These are phyloP conservation scores for Ectropis crepuscularia DNA, from an alignment of 2,888 invertebrate species.

Conservation along the genomic window DNA sequence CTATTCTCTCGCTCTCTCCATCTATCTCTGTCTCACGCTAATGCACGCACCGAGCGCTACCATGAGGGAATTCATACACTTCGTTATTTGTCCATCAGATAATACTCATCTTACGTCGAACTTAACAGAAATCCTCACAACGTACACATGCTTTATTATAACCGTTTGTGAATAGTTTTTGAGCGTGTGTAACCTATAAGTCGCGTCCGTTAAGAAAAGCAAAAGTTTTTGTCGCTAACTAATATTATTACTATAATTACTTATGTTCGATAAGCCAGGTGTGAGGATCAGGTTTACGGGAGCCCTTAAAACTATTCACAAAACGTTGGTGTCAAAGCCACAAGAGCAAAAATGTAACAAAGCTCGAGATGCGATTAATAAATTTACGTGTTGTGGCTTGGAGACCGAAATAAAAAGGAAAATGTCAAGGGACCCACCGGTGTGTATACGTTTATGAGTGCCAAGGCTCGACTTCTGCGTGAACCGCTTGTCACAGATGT, in stretches of 20 bases:
- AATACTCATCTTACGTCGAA: conserved; percentile 74
- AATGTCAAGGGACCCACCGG: conserved; percentile 86
- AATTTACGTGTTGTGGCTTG: conserved; percentile 70
- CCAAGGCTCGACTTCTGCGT: conserved; percentile 93
- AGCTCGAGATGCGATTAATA: conserved; percentile 38
- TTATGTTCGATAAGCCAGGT: conserved; percentile 26
- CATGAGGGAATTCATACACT: conserved; percentile 73
- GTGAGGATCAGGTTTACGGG: conserved; percentile 59
- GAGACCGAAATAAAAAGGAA: conserved; percentile 76
- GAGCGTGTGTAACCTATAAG: conserved; percentile 76
- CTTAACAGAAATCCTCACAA: conserved; percentile 76
- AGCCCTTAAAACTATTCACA: conserved; percentile 85
- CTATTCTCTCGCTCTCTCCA: conserved; percentile 25
- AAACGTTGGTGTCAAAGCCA: conserved; percentile 80
- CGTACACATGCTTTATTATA: conserved; percentile 81
- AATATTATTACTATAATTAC: conserved; percentile 10
- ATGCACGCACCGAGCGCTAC: conserved; percentile 53
- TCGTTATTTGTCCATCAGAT: conserved; percentile 82
- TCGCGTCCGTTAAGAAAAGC: conserved; percentile 14
- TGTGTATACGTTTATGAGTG: conserved; percentile 92
- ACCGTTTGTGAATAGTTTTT: conserved; percentile 85
- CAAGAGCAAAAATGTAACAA: conserved; percentile 59
- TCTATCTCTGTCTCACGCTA: conserved; percentile 12
- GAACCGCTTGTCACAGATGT: conserved; percentile 91
- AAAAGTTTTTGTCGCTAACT: conserved; percentile 14